A percentile compares a stretch with the other conserved stretches of the same genome.
These are phyloP conservation scores for Amitus sp. DNA, from an alignment of 2,888 invertebrate species.

Conservation along the genomic window DNA sequence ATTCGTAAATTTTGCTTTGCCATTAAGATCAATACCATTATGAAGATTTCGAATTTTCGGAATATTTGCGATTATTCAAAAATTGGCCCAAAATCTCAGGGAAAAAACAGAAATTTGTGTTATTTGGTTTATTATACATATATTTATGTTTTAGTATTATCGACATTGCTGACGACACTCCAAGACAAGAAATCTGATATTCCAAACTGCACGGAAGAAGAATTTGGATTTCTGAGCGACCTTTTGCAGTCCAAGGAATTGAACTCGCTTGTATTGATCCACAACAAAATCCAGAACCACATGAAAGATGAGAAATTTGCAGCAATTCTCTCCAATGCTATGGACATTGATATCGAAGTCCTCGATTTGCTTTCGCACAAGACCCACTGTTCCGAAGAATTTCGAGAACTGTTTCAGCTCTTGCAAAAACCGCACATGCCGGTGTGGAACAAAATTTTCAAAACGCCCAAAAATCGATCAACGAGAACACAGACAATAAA, in stretches of 20 bases:
- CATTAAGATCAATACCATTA: too few relatives aligned
- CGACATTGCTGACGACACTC: constrained; percentile 82
- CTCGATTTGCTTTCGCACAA: constrained; percentile 79
- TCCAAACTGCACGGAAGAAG: constrained; percentile 81
- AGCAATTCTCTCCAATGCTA: constrained; percentile 85
- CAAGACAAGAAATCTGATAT: constrained; percentile 80
- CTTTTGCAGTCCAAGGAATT: constrained; percentile 87
- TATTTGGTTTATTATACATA: too few relatives aligned
- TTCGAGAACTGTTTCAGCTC: constrained; percentile 81
- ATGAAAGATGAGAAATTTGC: constrained; percentile 86
- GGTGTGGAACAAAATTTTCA: constrained; percentile 69
- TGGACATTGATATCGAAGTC: constrained; percentile 79
- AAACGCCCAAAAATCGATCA: too few relatives aligned
- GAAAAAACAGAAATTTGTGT: too few relatives aligned
- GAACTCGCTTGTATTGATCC: constrained; percentile 90
- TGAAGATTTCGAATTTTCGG: too few relatives aligned
- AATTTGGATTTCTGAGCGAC: constrained; percentile 85
- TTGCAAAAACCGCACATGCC: constrained; percentile 89
- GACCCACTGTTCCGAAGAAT: constrained; percentile 76
- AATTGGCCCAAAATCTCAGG: too few relatives aligned
- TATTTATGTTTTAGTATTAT: constrained; percentile 80
- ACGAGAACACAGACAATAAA: too few relatives aligned
- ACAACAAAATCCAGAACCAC: constrained; percentile 87
- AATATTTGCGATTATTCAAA: too few relatives aligned
- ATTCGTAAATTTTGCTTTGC: too few relatives aligned